These are phyloP conservation scores for Camelus bactrianus DNA, from an alignment of 2,113 vertebrate genomes.

Conservation along the genomic window DNA sequence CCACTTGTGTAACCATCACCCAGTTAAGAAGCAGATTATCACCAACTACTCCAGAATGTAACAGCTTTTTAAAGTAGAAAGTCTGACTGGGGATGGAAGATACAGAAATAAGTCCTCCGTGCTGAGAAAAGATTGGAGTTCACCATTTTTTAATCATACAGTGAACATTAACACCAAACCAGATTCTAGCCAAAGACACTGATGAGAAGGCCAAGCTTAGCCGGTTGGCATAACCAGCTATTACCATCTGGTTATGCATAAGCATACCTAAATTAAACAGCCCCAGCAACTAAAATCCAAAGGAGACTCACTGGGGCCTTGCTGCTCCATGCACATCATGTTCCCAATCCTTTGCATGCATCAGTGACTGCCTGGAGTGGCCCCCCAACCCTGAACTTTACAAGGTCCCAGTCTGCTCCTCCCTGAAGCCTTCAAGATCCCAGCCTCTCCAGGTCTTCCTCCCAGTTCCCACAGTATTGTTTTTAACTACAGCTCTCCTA, in stretches of 20 bases:
- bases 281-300: neutral
- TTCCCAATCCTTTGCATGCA: neutral
- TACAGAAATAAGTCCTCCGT: neutral
- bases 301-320: neutral
- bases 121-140: neutral
- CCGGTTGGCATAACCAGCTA: neutral
- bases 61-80: constrained; percentile 15
- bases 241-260: neutral
- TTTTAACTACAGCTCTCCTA: neutral
- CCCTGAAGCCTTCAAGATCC: neutral
- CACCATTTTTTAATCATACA: neutral
- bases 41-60: neutral
- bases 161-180: neutral
- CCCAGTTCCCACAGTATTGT: neutral
- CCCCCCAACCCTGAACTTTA: neutral
- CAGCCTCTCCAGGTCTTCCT: neutral
- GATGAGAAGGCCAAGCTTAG: neutral
- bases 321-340: neutral
- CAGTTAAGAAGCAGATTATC: constrained; percentile 12
- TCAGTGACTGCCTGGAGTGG: neutral
- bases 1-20: neutral
- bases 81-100: neutral
- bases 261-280: neutral
- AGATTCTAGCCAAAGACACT: neutral
- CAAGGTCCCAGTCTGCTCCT: neutral